Percentiles rank a stretch among this genome's conserved stretches.
Evolutionary conservation across 2,888 invertebrate species (phyloP).

Genomic region (Synergus japonicus): DNA sequence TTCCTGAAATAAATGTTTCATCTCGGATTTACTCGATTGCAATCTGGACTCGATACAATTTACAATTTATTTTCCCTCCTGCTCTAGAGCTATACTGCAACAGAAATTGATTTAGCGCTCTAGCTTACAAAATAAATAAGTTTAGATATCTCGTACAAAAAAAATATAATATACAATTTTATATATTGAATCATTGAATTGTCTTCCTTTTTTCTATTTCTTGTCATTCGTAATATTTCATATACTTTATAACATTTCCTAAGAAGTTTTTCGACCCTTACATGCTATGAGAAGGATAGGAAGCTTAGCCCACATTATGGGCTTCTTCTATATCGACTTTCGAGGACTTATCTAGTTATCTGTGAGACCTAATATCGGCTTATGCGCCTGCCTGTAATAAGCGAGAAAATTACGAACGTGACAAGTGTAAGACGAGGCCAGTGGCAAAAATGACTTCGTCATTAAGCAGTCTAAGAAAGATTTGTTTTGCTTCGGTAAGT

Average conservation of each 20-base stretch:
- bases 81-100: neutral
- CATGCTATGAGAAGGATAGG: slow-evolving; percentile 1
- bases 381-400: slow-evolving; percentile 24
- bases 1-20: neutral
- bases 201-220: neutral
- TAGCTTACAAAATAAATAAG: neutral
- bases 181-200: neutral
- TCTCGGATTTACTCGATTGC: neutral
- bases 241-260: slow-evolving; percentile 4
- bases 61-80: slow-evolving; percentile 16
- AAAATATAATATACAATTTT: neutral
- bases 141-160: slow-evolving; percentile 5
- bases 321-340: slow-evolving; percentile 34
- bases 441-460: slow-evolving; percentile 19
- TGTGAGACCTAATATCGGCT: slow-evolving; percentile 31
- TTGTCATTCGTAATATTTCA: neutral
- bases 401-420: slow-evolving; percentile 40
- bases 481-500: slow-evolving; percentile 28
- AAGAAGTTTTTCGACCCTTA: slow-evolving; percentile 26
- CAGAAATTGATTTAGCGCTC: neutral
- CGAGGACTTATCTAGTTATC: slow-evolving; percentile 28
- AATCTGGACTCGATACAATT: neutral
- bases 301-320: slow-evolving; percentile 15
- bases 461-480: slow-evolving; percentile 28
- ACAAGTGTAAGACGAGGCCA: slow-evolving; percentile 27